Evolutionary conservation across 1,140 invertebrate genomes (phyloP), one percentile per base, ranked within the genome.

Genomic region (Phortica variegata): DNA sequence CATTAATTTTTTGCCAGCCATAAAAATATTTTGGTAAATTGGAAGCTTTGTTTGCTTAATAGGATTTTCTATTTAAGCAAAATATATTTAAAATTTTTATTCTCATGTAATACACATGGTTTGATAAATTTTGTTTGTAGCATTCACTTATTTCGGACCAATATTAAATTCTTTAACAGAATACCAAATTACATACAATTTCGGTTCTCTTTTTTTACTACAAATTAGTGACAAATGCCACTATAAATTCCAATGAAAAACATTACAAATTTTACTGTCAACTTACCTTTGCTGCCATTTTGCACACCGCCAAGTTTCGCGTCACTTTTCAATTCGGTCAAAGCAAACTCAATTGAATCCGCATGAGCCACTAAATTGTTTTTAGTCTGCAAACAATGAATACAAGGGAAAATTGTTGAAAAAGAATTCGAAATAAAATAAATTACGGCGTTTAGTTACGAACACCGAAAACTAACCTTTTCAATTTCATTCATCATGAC

Each of bases 401-500:
- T 34, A 33, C 20, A 9, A 47, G 16, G 8, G 17, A 36, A 21
- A 52, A 34, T 19, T 23, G 18, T 29, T 39, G 16, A 32, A 33
- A 9, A 19, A 9, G 13, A 26, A 19, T 3, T 23, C 29, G 34
- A 43, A 44, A 8, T 29, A 23, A 46, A 40, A 40, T 39, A 29
- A 34, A 17, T 29, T 44, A 23, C 26, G 26, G 16, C 13, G 6
- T 26, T n/a, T n/a, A n/a, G n/a, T n/a, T n/a, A n/a, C n/a, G n/a
- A 42, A 20, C 23, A 20, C 29, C 42, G 4, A 43, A 45, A 15
- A 20, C 42, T 16, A 54, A 75, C 72, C 69, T 73, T 75, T 70
- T 75, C 72, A 38, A 75, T 71, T 65, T 72, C 72, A 43, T 52
- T 61, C 68, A 75, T 75, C 68, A 74, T 74, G 46, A 60, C 53